Conservation (phyloP, 2,888 invertebrate species). For the Stenodera caucasica region DNA sequence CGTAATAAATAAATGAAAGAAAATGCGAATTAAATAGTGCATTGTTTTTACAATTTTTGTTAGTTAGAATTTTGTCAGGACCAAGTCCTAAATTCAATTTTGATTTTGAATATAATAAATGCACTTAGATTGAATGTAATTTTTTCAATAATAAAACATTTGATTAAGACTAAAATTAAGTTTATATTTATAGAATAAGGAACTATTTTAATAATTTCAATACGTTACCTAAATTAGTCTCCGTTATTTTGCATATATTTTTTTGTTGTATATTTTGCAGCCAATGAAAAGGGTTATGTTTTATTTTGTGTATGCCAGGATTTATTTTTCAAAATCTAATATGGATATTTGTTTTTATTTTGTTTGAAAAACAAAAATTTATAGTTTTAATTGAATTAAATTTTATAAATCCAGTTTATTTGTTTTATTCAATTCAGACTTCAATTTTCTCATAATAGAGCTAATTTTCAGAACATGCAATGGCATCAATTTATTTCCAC, state of each 20-base stretch:
- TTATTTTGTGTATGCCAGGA: background rate
- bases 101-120: background rate
- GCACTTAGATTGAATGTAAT: background rate
- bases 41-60: background rate
- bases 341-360: background rate
- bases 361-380: background rate
- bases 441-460: slow-evolving; percentile 3
- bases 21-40: slow-evolving; percentile 4
- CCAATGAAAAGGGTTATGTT: slow-evolving; percentile 10
- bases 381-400: background rate
- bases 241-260: slow-evolving; percentile 21
- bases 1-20: background rate
- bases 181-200: slow-evolving; percentile 13
- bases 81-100: background rate
- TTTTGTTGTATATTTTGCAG: slow-evolving; percentile 20
- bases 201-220: slow-evolving; percentile 26
- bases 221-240: slow-evolving; percentile 27
- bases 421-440: background rate
- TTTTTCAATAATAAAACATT: background rate
- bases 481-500: background rate
- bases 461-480: background rate
- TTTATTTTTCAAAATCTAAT: background rate
- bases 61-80: background rate
- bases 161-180: background rate
- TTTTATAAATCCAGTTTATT: background rate